Evolutionary conservation across 2,797 vertebrate species (phyloP).

Genomic region (Arrhamphus sclerolepis): DNA sequence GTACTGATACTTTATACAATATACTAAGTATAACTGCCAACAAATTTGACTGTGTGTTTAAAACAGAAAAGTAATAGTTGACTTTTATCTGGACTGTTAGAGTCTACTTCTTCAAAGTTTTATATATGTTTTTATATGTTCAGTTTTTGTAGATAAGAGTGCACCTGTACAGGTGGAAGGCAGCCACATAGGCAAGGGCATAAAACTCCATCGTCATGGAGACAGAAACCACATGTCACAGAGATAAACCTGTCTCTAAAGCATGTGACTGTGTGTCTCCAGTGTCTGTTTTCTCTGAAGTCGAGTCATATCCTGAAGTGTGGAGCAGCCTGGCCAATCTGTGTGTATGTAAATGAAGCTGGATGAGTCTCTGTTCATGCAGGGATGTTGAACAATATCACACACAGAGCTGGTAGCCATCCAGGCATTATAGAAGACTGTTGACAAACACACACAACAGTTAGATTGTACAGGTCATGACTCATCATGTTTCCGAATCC

Average conservation of each 20-base stretch:
- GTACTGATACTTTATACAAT: too few species aligned
- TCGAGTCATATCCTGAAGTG: too few species aligned
- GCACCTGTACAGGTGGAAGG: constrained; percentile 28
- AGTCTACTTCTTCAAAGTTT: too few species aligned
- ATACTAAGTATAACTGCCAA: not conserved
- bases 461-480: too few species aligned
- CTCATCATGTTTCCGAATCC: too few species aligned
- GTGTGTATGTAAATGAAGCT: not conserved
- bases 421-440: not conserved
- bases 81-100: too few species aligned
- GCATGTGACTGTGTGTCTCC: constrained; percentile 51
- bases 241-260: constrained; percentile 35
- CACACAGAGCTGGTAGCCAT: not conserved
- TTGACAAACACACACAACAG: too few species aligned
- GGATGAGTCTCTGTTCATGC: constrained; percentile 6
- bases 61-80: too few species aligned
- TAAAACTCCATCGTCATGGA: constrained; percentile 49
- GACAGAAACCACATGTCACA: constrained; percentile 54
- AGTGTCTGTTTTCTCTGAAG: not conserved
- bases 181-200: constrained; percentile 1
- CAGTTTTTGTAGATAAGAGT: not conserved
- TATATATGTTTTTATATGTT: not conserved
- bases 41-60: not conserved
- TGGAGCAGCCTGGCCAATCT: not conserved
- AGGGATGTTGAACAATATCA: too few species aligned